Base-by-base conservation (phyloP, 2,888 invertebrate species). In the Tenthredo scrophulariae region DNA sequence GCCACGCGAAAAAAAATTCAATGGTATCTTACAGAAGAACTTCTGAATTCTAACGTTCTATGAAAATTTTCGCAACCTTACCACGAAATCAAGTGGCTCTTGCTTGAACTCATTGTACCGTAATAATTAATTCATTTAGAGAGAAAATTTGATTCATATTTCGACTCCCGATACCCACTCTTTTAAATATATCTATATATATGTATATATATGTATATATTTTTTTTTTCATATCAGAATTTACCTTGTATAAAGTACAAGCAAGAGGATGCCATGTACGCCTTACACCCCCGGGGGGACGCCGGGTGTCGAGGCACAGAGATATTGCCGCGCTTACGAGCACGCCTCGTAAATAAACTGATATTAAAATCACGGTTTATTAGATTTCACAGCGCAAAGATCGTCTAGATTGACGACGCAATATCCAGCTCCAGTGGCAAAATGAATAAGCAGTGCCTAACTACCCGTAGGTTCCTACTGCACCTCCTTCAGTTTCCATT, bases 321-420 rank as follows among this genome's bases (percentile, higher is more conserved):
- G 33, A 58, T 79, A 58, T 79, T 58, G 18, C 46, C 54, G 1
- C 18, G 54, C 46, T 46, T 79, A 37, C 37, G 58, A 79, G 37
- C n/a, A 37, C 29, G 79, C 58, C 82, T 82, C 65, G 67, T 67
- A 54, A 82, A 82, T 82, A 82, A 46, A 22, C 83, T 70, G 83
- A 83, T 46, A 83, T 67, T 83, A 83, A 83, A 83, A 83, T 83
- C 83, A 67, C 65, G 29, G 29, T 83, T 83, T 65, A 67, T 67
- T 46, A 70, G 46, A 83, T 70, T 80, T 62, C 29, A 80, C 37
- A 54, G 50, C 54, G 46, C 50, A 50, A 77, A 77, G 46, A 77
- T 77, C 75, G 26, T 37, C 10, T 77, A 33, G 77, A 77, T 77
- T 77, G 50, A 54, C 77, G 77, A 77, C 40, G 62, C 62, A 54